Percentiles rank a stretch among this genome's conserved stretches.
Evolutionary conservation across 2,888 invertebrate genomes (phyloP).

Genomic region (Drosophila phalerata): DNA sequence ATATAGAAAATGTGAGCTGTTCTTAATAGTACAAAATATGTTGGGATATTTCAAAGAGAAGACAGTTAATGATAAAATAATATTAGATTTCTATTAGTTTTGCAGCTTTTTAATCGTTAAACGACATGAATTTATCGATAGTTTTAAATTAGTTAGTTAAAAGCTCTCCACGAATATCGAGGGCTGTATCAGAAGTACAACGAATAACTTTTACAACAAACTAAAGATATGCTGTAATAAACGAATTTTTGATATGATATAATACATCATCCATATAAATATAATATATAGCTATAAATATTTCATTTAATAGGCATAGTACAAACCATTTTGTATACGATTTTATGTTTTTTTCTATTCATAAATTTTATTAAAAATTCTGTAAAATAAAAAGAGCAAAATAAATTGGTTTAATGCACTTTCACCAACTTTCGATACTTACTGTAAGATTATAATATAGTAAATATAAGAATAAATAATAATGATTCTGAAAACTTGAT

Average conservation of each 20-base stretch:
- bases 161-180: neutral
- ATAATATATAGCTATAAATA: neutral
- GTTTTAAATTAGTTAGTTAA: neutral
- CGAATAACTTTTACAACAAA: neutral
- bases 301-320: slow-evolving; percentile 1
- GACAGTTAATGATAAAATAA: neutral
- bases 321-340: slow-evolving; percentile 17
- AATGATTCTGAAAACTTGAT: slow-evolving; percentile 2
- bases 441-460: neutral
- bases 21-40: neutral
- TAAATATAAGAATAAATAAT: neutral
- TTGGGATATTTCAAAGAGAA: neutral
- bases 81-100: neutral
- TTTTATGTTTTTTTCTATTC: slow-evolving; percentile 2
- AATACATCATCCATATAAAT: neutral
- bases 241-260: slow-evolving; percentile 3
- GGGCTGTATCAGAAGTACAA: neutral
- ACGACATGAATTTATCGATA: neutral
- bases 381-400: slow-evolving; percentile 8
- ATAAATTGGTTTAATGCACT: slow-evolving; percentile 10
- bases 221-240: neutral
- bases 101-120: neutral
- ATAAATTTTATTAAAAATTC: slow-evolving; percentile 3
- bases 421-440: slow-evolving; percentile 2
- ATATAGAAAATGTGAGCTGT: neutral